Conservation (phyloP, 2,797 vertebrate genomes). For the Amniataba percoides region DNA sequence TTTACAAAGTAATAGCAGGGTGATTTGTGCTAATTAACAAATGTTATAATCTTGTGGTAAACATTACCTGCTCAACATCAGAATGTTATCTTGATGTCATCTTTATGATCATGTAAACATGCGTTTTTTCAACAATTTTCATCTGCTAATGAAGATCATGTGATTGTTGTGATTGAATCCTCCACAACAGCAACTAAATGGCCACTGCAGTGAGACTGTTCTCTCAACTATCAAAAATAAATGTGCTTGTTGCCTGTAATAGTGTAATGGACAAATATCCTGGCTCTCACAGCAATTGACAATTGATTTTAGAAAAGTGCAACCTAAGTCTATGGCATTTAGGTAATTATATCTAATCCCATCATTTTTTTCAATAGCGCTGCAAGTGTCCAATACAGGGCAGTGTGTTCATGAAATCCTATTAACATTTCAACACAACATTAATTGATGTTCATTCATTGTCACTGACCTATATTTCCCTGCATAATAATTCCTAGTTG, state of each 20-base stretch:
- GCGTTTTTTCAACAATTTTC: too few relatives aligned
- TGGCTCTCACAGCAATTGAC: not conserved
- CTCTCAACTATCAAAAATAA: not conserved
- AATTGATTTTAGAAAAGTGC: not conserved
- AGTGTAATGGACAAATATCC: slow-evolving; percentile 2
- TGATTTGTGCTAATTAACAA: not conserved
- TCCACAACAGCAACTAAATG: not conserved
- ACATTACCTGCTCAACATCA: too few relatives aligned
- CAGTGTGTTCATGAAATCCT: not conserved
- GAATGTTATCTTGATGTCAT: too few relatives aligned
- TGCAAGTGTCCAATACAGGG: not conserved
- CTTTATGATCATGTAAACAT: too few relatives aligned
- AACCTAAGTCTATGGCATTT: not conserved
- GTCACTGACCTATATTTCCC: slow-evolving; percentile 24
- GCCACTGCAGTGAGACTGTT: not conserved
- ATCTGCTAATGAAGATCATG: too few relatives aligned
- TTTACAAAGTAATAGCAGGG: not conserved
- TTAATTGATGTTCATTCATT: not conserved
- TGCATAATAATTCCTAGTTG: slow-evolving; percentile 12
- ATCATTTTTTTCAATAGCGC: not conserved
- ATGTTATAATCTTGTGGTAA: too few relatives aligned
- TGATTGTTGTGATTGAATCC: not conserved
- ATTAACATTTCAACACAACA: not conserved
- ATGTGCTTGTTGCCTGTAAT: not conserved
- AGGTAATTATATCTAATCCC: not conserved